Base-by-base conservation (phyloP, 2,888 invertebrate species). In the Mythimna ferrago region DNA sequence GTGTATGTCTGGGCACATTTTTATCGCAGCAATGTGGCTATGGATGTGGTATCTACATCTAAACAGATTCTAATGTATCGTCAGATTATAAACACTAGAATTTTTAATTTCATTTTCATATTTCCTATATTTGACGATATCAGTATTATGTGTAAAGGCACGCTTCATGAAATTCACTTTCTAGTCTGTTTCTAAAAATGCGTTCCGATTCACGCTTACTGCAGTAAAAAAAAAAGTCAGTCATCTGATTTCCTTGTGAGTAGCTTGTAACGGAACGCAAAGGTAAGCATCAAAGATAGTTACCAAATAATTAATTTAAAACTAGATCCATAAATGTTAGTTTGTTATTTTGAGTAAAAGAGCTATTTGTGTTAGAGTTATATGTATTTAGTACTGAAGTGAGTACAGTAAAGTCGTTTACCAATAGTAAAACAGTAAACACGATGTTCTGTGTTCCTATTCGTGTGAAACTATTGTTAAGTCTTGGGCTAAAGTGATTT, bases 281-380 rank as follows among this genome's bases (percentile, higher is more conserved):
- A 75, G 75, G 76, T 82, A 78, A 77, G 66, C 78, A 82, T 85
- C 87, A 85, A 86, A 84, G 79, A 88, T 77, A 88, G 90, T 91
- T 91, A 91, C 90, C 91, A 91, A 90, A 86, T 84, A 86, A 70
- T 67, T 73, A 71, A 74, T 73, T 73, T 74, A 75, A 58, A 63
- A 54, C 26, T 83, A 70, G 19, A 2, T 61, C 10, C 26, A 32
- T 75, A 26, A 26, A 60, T 16, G 16, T n/a, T 76, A 75, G 61
- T 63, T 70, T 69, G 51, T 71, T 86, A 83, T 73, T 84, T 60
- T 32, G 26, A 62, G 19, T 69, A 69, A 35, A 70, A 32, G n/a
- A 80, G 54, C 21, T 66, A 51, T 57, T 57, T 63, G 48, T 63
- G 32, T 70, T 53, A 63, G n/a, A 58, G 38, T 2, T 56, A 38